Base-by-base conservation (phyloP, 2,888 invertebrate species). In the Phalangium opilio region DNA sequence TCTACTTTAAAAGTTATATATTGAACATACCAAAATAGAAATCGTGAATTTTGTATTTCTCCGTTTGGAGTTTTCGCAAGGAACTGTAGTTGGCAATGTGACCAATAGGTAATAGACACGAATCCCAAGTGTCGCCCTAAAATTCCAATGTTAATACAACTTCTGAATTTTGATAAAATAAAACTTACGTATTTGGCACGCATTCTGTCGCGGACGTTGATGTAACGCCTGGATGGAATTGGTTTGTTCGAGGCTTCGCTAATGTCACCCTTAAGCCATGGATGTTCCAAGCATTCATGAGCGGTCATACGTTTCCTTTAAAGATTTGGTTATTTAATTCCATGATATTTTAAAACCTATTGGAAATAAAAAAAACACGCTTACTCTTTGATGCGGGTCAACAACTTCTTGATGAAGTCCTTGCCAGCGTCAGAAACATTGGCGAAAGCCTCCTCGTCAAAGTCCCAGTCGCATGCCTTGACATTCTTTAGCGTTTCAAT, bases 401-500 rank as follows among this genome's bases (percentile, higher is more conserved):
- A 75, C 51, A 99, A 75, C 63, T 85, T 77, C 57, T 82, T 77
- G 67, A 99, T 98, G 69, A 99, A 99, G 73, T 98, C 98, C 73
- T 87, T 95, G 60, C 84, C 98, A 66, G 95, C 90, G 47, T 87
- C 86, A 0, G 96, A 96, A 45, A 99, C 89, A 62, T 81, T 79
- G 19, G 78, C 73, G 75, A 99, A 99, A 8, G 90, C 81, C 61
- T 93, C 90, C 63, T 83, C 82, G 64, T 98, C 96, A 70, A 99
- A 96, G 75, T 91, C 90, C 96, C 96, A 96, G 69, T 96, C 93
- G 67, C 96, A 95, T 10, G 86, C 85, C 67, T 91, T 91, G 12
- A 99, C 96, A 66, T 98, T 96, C 71, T 91, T 91, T 56, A 98
- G 70, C 0, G 98, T 98, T 60, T 96, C 95, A 47, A 95, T 83